A percentile compares a stretch with the other conserved stretches of the same genome.
Conservation (phyloP, 30 jellyfish, hydroid and myxozoan species). For the Pelagia noctiluca region DNA sequence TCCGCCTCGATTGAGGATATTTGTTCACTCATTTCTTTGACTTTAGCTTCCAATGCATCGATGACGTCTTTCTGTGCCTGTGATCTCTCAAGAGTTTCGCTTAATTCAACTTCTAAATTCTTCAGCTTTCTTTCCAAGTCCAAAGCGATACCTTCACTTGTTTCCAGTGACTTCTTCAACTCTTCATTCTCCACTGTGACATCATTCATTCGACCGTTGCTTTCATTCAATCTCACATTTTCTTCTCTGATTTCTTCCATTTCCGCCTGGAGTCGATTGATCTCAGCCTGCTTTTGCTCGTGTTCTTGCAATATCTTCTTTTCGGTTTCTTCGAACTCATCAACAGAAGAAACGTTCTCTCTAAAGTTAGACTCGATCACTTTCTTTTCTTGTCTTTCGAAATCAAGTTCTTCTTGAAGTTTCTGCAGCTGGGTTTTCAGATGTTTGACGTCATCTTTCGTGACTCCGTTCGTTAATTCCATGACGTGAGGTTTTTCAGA, state of each 20-base stretch:
- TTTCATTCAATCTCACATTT: neutral
- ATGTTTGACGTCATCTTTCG: conserved; percentile 13
- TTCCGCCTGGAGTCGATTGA: conserved; percentile 32
- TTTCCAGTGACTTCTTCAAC: neutral
- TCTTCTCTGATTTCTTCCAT: conserved; percentile 16
- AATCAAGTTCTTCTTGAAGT: conserved; percentile 40
- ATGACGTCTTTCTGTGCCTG: conserved; percentile 28
- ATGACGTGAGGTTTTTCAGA: neutral
- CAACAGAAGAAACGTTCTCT: conserved; percentile 65
- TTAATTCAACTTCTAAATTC: conserved; percentile 6
- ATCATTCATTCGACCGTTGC: neutral
- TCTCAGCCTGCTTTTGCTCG: conserved; percentile 48
- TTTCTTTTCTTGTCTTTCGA: conserved; percentile 47
- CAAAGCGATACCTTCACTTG: neutral
- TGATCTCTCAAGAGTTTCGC: neutral
- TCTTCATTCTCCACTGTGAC: conserved; percentile 11
- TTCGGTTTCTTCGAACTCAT: conserved; percentile 67
- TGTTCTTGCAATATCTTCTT: conserved; percentile 35
- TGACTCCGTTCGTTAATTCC: neutral
- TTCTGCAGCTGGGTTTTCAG: neutral
- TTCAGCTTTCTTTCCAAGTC: neutral
- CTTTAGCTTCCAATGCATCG: neutral
- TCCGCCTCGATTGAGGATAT: conserved; percentile 35
- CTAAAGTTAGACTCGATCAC: conserved; percentile 55
- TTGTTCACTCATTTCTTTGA: conserved; percentile 2